Percentiles rank a stretch among this genome's conserved stretches.
These are phyloP conservation scores for Chymomyza amoena DNA, from an alignment of 2,888 invertebrate species.

Conservation along the genomic window DNA sequence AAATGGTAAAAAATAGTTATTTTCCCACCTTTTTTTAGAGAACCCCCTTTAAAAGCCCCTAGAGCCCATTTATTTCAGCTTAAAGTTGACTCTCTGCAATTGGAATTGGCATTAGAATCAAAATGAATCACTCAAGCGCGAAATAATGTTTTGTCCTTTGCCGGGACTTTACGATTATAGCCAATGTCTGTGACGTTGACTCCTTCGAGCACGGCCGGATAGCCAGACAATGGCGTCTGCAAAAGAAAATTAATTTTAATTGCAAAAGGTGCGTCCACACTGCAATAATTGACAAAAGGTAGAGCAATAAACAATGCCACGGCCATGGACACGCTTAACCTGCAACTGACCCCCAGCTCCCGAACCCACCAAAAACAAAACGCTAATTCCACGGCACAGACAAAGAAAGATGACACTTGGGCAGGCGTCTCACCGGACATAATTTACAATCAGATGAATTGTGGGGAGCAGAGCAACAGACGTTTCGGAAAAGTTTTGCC, in stretches of 20 bases:
- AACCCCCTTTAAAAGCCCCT: no score
- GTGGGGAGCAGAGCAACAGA: constrained; percentile 3
- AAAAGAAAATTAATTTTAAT: constrained; percentile 57
- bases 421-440: constrained; percentile 50
- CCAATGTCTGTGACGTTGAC: constrained; percentile 18
- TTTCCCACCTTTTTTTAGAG: no score
- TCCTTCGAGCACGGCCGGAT: neutral
- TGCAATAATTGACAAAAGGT: constrained; percentile 59
- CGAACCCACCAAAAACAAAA: neutral
- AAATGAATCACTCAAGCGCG: constrained; percentile 38
- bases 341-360: neutral
- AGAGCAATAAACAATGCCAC: constrained; percentile 12
- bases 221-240: constrained; percentile 49
- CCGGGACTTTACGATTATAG: constrained; percentile 1
- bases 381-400: constrained; percentile 25
- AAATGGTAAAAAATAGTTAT: no score
- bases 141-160: constrained; percentile 27
- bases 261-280: constrained; percentile 49
- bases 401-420: constrained; percentile 68
- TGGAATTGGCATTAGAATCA: constrained; percentile 7
- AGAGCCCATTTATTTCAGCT: no score
- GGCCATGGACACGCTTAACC: neutral
- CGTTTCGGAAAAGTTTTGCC: constrained; percentile 56
- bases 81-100: neutral
- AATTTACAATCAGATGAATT: constrained; percentile 33